Base-by-base conservation (phyloP, 2,797 vertebrate genomes). In the Propithecus perrieri region DNA sequence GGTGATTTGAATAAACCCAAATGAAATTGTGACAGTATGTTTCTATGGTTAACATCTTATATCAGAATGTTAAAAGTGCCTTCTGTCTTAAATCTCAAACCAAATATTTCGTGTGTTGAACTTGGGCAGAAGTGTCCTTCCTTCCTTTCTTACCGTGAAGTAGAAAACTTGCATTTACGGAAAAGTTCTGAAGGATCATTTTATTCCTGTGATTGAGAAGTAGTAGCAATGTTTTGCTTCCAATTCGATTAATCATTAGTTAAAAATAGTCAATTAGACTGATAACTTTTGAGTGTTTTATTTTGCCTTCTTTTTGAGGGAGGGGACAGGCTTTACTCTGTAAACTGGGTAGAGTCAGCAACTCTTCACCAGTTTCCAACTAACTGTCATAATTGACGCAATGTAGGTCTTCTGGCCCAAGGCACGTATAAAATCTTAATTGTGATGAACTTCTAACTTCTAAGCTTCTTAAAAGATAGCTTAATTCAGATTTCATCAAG, bases 1-100 rank as follows among this genome's bases (percentile, higher is more conserved):
- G 96, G 94, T 35, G 89, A 97, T 96, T 85, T 94, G 91, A 98
- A 96, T 97, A 97, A 94, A 97, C 92, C 96, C 89, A 43, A 83
- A 95, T 97, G 97, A 98, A 97, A 97, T 94, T 30, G 76, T 96
- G 95, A 95, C 53, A 80, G 85, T 97, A 80, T 33, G 91, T 97
- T 98, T 98, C 95, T 98, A 63, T 93, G 72, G 97, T 97, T 93
- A 94, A 95, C 98, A 97, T 98, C 98, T 96, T 95, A 92, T 96
- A 97, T 97, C 94, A 97, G 98, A 98, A 98, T 98, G 98, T 98
- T 98, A 96, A 97, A 99, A 99, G 99, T 99, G 99, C 99, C 99
- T 99, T 99, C 98, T 98, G 98, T 98, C 98, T 98, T 98, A 97
- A 98, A 98, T 98, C 94, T 96, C 98, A 98, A 98, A 98, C 98